These are phyloP conservation scores for Sipha maydis DNA, from an alignment of 2,888 invertebrate species.

Conservation along the genomic window DNA sequence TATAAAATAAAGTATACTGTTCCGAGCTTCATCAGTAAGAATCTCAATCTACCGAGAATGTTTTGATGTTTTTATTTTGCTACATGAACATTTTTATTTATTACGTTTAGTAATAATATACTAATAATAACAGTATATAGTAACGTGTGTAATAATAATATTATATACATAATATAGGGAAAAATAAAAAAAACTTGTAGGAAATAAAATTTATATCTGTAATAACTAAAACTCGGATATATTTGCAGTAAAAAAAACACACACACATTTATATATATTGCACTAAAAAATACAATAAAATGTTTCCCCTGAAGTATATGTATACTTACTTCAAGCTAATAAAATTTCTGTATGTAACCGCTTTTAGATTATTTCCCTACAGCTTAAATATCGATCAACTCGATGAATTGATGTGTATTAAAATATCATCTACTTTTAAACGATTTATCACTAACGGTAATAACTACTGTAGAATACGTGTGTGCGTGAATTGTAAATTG, in stretches of 20 bases:
- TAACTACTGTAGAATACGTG: too few species aligned
- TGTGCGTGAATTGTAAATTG: too few species aligned
- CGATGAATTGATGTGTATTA: not conserved
- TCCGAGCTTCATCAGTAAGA: too few species aligned
- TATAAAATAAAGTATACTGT: too few species aligned
- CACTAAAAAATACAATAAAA: constrained; percentile 60
- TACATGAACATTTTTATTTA: not conserved
- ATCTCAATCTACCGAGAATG: too few species aligned
- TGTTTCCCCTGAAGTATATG: not conserved
- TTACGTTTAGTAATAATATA: not conserved
- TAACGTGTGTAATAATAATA: too few species aligned
- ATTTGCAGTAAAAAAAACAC: not conserved
- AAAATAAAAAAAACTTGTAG: not conserved
- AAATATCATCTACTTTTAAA: too few species aligned
- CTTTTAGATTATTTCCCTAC: not conserved
- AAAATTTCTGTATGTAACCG: not conserved
- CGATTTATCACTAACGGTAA: too few species aligned
- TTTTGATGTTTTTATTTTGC: not conserved
- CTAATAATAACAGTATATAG: too few species aligned
- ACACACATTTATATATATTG: not conserved
- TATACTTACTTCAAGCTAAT: not conserved
- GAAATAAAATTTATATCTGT: not conserved
- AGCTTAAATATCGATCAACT: not conserved
- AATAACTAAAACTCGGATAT: not conserved
- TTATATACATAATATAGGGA: not conserved